Evolutionary conservation across 2,797 vertebrate species (phyloP).

Genomic region (Atherinosoma microstoma): DNA sequence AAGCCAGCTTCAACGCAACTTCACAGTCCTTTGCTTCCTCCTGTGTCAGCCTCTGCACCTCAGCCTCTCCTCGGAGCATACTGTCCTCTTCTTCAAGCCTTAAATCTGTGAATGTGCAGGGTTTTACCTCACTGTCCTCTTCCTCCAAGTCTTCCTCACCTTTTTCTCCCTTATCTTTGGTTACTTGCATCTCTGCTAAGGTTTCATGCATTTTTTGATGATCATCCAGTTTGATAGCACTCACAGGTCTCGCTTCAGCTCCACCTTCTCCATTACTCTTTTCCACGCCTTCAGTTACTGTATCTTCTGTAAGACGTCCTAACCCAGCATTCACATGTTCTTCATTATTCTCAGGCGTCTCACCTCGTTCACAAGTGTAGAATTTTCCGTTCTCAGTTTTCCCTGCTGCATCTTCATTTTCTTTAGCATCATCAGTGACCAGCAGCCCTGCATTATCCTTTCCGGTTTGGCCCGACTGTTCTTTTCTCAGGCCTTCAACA

Average conservation of each 20-base stretch:
- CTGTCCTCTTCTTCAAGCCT: slow-evolving; percentile 10
- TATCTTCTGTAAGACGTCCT: neutral
- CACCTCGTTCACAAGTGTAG: neutral
- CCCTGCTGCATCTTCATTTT: neutral
- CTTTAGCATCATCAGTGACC: neutral
- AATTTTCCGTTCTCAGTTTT: neutral
- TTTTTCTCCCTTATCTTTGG: slow-evolving; percentile 18
- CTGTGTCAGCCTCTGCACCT: neutral
- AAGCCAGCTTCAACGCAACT: neutral
- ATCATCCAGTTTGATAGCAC: neutral
- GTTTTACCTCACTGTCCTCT: neutral
- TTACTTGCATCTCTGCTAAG: neutral
- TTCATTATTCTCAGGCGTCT: neutral
- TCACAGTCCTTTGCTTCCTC: slow-evolving; percentile 8
- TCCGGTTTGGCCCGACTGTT: neutral
- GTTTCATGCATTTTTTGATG: slow-evolving; percentile 13
- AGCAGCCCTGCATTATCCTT: slow-evolving; percentile 5
- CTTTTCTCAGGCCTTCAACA: slow-evolving; percentile 7
- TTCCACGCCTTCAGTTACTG: slow-evolving; percentile 1
- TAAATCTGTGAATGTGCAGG: neutral
- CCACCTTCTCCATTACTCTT: neutral
- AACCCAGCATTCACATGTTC: neutral
- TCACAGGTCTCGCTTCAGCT: neutral
- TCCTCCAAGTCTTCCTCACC: slow-evolving; percentile 5
- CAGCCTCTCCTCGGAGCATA: neutral